Percentiles rank a stretch among this genome's conserved stretches.
phyloP scores from a whole-genome alignment of 2,888 invertebrate genomes.

The Phengaris arion region DNA sequence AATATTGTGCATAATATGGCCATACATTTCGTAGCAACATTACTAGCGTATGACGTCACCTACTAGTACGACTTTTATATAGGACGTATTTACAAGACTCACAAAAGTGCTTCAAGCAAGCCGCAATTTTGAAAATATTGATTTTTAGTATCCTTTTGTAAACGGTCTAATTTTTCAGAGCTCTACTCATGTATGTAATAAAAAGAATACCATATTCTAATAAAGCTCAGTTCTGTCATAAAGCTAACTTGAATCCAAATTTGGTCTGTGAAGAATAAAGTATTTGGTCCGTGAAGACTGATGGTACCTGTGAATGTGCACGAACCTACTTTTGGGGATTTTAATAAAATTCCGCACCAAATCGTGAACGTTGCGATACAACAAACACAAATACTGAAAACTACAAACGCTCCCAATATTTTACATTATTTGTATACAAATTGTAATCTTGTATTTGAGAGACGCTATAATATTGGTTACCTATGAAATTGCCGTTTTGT shows the following conservation, averaged over 20 bases:
- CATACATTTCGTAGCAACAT: too few relatives aligned
- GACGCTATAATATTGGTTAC: not conserved
- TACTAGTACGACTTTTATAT: too few relatives aligned
- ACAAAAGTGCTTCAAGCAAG: too few relatives aligned
- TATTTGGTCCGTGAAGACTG: not conserved
- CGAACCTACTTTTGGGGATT: not conserved
- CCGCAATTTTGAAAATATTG: too few relatives aligned
- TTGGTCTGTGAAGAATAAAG: not conserved
- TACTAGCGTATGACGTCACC: too few relatives aligned
- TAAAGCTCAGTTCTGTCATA: not conserved
- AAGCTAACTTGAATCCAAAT: not conserved
- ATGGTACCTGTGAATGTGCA: not conserved
- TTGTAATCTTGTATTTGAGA: not conserved
- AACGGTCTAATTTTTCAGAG: too few relatives aligned
- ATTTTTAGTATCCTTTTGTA: too few relatives aligned
- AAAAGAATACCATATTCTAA: not conserved
- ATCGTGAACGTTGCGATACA: not conserved
- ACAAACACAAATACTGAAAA: not conserved
- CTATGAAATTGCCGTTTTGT: too few relatives aligned
- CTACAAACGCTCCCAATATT: not conserved
- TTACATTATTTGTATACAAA: not conserved
- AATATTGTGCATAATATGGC: too few relatives aligned
- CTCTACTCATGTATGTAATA: too few relatives aligned
- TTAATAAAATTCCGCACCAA: not conserved
- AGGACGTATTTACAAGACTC: too few relatives aligned